Conservation (phyloP, 2,797 vertebrate species). For the Myotis planiceps region DNA sequence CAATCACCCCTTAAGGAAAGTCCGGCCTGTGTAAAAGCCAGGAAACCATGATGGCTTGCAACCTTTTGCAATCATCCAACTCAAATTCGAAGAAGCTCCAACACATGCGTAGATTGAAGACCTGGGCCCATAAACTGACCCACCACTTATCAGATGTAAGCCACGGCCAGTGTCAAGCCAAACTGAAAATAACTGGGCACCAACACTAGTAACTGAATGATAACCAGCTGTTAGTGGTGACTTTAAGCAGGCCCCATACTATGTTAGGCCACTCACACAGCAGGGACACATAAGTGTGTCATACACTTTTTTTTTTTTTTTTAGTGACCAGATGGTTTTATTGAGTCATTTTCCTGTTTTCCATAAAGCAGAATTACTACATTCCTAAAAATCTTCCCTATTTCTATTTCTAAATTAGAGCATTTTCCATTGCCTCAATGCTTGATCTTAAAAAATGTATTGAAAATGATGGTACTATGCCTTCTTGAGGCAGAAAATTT, state of each 20-base stretch:
- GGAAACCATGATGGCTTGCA: background rate
- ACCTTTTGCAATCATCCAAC: background rate
- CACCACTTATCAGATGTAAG: conserved; percentile 13
- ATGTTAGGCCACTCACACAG: background rate
- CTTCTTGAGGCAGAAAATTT: background rate
- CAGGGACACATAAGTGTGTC: background rate
- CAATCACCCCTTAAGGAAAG: background rate
- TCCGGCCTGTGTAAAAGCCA: background rate
- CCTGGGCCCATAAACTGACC: background rate
- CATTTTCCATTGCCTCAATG: background rate
- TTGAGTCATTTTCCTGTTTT: conserved; percentile 57
- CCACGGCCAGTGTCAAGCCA: background rate
- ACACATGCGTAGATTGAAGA: background rate
- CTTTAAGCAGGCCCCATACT: background rate
- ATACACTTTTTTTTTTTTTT: background rate
- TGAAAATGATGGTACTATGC: background rate
- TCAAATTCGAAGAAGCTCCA: background rate
- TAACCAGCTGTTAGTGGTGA: conserved; percentile 52
- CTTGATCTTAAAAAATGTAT: conserved; percentile 26
- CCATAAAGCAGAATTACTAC: conserved; percentile 41
- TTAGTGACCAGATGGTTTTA: conserved; percentile 9
- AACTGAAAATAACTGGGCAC: conserved; percentile 50
- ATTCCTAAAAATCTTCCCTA: conserved; percentile 46
- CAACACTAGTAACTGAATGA: conserved; percentile 29
- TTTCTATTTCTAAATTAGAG: conserved; percentile 51